Base-by-base conservation (phyloP, 2,797 vertebrate species). In the Muscicapa striata region DNA sequence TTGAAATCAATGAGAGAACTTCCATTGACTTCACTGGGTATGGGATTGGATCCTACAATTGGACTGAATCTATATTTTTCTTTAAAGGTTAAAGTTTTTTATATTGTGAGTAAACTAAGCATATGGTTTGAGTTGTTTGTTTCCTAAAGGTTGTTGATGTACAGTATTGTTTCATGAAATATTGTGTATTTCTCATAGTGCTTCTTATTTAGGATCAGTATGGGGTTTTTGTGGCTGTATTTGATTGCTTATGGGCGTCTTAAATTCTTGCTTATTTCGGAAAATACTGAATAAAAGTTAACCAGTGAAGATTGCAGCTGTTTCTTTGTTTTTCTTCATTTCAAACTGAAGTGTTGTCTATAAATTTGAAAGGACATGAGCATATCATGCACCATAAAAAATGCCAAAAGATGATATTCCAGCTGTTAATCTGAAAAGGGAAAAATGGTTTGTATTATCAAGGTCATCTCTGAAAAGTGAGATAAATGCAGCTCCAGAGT, bases 141-240 rank as follows among this genome's bases (percentile, higher is more conserved):
- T 97, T 97, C 95, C 96, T 96, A 97, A 96, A 96, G 96, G 84
- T 97, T 97, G 96, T 97, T 90, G 96, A 84, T 92, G 96, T 97
- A 95, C 92, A 95, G 91, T 96, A 90, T 94, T 2, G 62, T 93
- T 97, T 96, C 96, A 96, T 97, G 94, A 95, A 85, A 93, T 97
- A 97, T 96, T 96, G 95, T 97, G 97, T 96, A 86, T 97, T 97
- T 97, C 97, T 97, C 98, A 97, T 97, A 97, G 97, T 97, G 97
- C 97, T 98, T 98, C 98, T 98, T 98, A 97, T 98, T 98, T 98
- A 98, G 98, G 97, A 97, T 96, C 93, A 96, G 96, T 98, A 97
- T 96, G 97, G 97, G 96, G 96, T 82, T 91, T 96, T 95, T 95
- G 97, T 99, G 96, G 96, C 97, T 98, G 97, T 98, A 97, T 98